A percentile compares a stretch with the other conserved stretches of the same genome.
phyloP scores from a whole-genome alignment of 2,797 vertebrate species.

The Hippopotamyrus pictus region DNA sequence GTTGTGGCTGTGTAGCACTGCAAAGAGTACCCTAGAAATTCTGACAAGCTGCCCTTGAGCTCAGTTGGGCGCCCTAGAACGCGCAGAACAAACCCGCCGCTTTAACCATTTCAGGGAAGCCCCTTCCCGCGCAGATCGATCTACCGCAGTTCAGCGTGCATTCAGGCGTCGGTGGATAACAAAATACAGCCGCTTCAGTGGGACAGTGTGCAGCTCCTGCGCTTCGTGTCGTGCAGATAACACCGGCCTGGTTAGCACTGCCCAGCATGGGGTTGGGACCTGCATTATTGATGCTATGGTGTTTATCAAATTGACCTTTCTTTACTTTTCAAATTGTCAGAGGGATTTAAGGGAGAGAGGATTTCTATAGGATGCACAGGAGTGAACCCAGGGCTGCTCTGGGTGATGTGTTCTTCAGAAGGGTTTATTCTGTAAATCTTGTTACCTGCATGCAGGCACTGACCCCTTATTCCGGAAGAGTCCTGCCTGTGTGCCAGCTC shows the following conservation, averaged over 20 bases:
- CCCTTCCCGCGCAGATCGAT: neutral
- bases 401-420: neutral
- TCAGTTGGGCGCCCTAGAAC: neutral
- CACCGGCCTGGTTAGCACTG: neutral
- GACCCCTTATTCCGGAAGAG: neutral
- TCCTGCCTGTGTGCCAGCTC: neutral
- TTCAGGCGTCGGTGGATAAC: neutral
- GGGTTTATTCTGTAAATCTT: neutral
- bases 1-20: neutral
- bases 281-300: neutral
- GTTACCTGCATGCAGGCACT: neutral
- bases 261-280: neutral
- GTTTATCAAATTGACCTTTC: neutral
- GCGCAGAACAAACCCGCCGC: neutral
- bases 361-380: neutral
- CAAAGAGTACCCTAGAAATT: neutral
- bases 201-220: neutral
- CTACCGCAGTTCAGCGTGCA: neutral
- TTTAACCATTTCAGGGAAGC: neutral
- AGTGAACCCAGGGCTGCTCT: neutral
- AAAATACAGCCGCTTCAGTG: neutral
- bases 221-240: neutral
- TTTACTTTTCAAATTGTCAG: neutral
- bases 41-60: neutral
- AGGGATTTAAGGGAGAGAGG: neutral